A percentile compares a stretch with the other conserved stretches of the same genome.
Conservation (phyloP, 2,797 vertebrate genomes). For the Urosaurus nigricauda region DNA sequence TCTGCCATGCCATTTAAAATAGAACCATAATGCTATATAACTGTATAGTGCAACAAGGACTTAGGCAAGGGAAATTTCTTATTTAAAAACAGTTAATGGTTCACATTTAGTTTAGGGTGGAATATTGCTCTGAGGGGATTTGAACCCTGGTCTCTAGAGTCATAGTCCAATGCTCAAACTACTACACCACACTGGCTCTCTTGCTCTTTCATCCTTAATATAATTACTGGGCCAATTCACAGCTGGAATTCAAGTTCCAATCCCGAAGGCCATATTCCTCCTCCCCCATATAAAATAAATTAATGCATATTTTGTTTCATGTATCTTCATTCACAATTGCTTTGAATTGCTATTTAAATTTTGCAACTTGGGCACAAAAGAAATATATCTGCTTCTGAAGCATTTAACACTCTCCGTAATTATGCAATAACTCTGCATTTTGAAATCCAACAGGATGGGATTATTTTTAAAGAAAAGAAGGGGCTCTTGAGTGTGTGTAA, state of each 20-base stretch:
- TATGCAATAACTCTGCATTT: conserved; percentile 32
- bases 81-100: background rate
- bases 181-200: no score
- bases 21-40: no score
- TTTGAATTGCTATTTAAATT: conserved; percentile 29
- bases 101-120: no score
- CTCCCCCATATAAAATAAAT: background rate
- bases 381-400: conserved; percentile 28
- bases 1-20: no score
- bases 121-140: no score
- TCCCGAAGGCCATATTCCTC: background rate
- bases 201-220: background rate
- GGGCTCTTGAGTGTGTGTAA: background rate
- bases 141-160: no score
- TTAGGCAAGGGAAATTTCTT: background rate
- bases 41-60: no score
- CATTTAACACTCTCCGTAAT: conserved; percentile 23
- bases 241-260: conserved; percentile 4
- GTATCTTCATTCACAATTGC: conserved; percentile 6
- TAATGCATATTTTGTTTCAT: background rate
- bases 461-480: conserved; percentile 25
- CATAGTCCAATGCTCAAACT: no score
- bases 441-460: conserved; percentile 30
- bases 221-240: conserved; percentile 17
- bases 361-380: conserved; percentile 18